These are phyloP conservation scores for Haliclona indistincta DNA, from an alignment of 37 sponge, comb jelly and placozoan species.

Conservation along the genomic window DNA sequence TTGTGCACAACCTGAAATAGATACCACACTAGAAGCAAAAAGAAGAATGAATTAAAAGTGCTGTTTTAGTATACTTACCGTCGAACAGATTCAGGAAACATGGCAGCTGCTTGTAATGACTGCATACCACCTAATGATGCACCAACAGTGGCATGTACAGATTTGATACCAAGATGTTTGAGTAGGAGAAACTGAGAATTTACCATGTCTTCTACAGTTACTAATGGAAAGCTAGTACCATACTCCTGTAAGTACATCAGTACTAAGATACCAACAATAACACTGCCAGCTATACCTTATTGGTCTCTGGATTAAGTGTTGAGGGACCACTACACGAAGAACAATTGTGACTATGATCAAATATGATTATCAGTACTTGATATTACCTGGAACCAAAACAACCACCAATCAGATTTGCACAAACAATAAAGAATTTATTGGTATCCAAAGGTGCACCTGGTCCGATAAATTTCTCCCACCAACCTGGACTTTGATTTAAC, in stretches of 20 bases:
- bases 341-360: neutral
- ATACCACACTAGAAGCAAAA: constrained; percentile 39
- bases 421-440: constrained; percentile 73
- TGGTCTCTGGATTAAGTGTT: constrained; percentile 43
- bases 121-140: constrained; percentile 82
- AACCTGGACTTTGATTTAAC: constrained; percentile 67
- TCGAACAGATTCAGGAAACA: constrained; percentile 69
- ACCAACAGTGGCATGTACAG: constrained; percentile 70
- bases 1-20: constrained; percentile 57
- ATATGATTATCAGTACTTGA: neutral
- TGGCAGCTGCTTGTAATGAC: constrained; percentile 53
- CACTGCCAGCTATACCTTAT: constrained; percentile 6
- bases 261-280: no score
- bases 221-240: constrained; percentile 72
- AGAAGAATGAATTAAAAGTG: neutral
- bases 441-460: constrained; percentile 76
- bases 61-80: constrained; percentile 22
- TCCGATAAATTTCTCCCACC: constrained; percentile 89
- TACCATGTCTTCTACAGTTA: constrained; percentile 75
- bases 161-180: constrained; percentile 63
- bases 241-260: no score
- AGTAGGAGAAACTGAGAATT: constrained; percentile 58
- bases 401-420: constrained; percentile 68
- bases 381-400: constrained; percentile 75
- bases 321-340: constrained; percentile 48